Conservation (phyloP, 2,888 invertebrate genomes). For the Xestia c-nigrum region DNA sequence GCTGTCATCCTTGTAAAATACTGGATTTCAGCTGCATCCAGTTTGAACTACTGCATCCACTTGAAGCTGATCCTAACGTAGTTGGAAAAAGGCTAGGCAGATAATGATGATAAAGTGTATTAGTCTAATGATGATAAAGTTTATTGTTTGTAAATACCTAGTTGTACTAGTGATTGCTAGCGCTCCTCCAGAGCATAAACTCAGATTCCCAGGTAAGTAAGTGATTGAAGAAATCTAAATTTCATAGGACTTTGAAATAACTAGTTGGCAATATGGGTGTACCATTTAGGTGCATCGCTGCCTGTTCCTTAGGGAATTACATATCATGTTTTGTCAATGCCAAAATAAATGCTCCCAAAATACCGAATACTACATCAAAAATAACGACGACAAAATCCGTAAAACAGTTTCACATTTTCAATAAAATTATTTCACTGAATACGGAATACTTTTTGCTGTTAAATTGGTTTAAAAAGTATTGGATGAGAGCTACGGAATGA, state of each 20-base stretch:
- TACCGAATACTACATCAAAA: neutral
- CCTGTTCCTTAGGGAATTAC: neutral
- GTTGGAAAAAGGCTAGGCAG: neutral
- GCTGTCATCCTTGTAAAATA: neutral
- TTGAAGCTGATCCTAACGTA: neutral
- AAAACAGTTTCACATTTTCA: neutral
- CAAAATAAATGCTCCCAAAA: neutral
- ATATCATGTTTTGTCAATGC: neutral
- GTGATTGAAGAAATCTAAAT: neutral
- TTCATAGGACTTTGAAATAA: neutral
- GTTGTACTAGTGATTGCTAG: neutral
- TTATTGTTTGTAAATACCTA: neutral
- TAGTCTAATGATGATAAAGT: neutral
- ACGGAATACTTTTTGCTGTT: slow-evolving; percentile 30
- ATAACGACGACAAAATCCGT: neutral
- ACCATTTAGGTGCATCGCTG: neutral
- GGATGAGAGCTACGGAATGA: slow-evolving; percentile 22
- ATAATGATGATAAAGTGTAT: neutral
- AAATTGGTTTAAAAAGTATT: slow-evolving; percentile 49
- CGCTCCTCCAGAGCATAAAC: neutral
- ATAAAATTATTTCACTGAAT: slow-evolving; percentile 16
- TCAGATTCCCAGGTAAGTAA: neutral
- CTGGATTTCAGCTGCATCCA: neutral
- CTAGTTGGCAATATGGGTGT: neutral
- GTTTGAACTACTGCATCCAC: too few relatives aligned